Evolutionary conservation across 1,140 invertebrate species (phyloP).

Genomic region (Macrobrachium rosenbergii): DNA sequence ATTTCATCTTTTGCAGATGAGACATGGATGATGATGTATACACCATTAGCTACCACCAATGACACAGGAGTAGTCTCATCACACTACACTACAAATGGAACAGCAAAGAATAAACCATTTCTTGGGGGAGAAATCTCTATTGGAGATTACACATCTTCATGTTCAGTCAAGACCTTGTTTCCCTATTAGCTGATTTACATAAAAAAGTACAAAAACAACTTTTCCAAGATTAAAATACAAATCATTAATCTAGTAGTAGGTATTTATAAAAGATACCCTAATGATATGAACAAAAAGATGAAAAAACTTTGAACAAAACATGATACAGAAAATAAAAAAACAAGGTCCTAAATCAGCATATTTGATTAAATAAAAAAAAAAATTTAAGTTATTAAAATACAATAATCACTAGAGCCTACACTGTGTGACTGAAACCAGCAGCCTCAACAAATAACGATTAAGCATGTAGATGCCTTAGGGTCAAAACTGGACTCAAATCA

Average conservation of each 20-base stretch:
- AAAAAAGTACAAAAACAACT: conserved; percentile 5
- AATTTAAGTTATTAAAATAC: conserved; percentile 18
- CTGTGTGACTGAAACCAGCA: conserved; percentile 30
- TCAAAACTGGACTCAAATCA: conserved; percentile 20
- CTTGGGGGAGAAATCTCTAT: conserved; percentile 6
- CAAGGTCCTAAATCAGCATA: conserved; percentile 23
- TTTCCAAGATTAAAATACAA: not conserved
- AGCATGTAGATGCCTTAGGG: not conserved
- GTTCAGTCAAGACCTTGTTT: conserved; percentile 20
- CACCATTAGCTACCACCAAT: conserved; percentile 20
- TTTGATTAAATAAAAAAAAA: not conserved
- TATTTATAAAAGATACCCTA: not conserved
- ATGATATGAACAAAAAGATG: conserved; percentile 6
- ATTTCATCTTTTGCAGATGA: conserved; percentile 29
- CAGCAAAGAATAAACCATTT: conserved; percentile 47
- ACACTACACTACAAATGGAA: conserved; percentile 47
- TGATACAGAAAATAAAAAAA: conserved; percentile 13
- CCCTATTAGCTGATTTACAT: not conserved
- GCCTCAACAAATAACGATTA: conserved; percentile 24
- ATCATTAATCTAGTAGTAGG: not conserved
- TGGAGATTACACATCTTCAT: conserved; percentile 7
- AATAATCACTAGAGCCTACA: conserved; percentile 32
- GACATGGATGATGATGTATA: not conserved
- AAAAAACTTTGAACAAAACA: not conserved
- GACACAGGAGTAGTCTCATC: conserved; percentile 1